Evolutionary conservation across 2,888 invertebrate genomes (phyloP), one percentile per base, ranked within the genome.

Genomic region (Lochmaea capreae): DNA sequence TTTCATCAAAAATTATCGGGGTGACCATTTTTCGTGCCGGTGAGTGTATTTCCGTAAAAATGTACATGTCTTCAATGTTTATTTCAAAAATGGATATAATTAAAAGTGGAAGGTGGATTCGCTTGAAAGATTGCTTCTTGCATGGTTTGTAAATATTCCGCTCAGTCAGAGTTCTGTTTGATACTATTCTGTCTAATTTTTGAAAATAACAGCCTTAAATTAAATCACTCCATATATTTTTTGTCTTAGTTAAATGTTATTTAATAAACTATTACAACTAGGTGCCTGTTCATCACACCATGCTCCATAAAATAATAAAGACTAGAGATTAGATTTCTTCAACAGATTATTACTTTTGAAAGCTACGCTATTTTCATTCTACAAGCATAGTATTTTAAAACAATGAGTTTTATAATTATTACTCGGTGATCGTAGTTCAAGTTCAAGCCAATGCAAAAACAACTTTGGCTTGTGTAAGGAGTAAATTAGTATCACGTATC

Each of bases 401-500:
- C 54, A 54, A 54, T 54, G 16, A 54, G 18, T n/a, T 49, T 14
- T 49, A 49, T 49, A 54, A 10, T 54, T 54, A 52, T 52, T 54
- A 54, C 18, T 18, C 54, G 18, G 9, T 59, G 33, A 59, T 59
- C 59, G 12, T 59, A 16, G 59, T 59, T 57, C 33, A 59, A 59
- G 59, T 59, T 33, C 33, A 59, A 59, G 33, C 26, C 12, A 33
- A 59, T 33, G 33, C 14, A 59, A 59, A 57, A 59, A 33, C 33
- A 59, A 59, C 59, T 26, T 59, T 33, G 59, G 59, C 33, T 33
- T 14, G 14, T 59, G 33, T n/a, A 33, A 33, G 12, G 33, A 59
- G 59, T 59, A 33, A 59, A 59, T 59, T 59, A 59, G 59, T 59
- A 33, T 59, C 33, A 14, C 59, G 33, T 59, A 59, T 59, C 59